phyloP scores from a whole-genome alignment of 2,113 vertebrate genomes.

The Micromys minutus region DNA sequence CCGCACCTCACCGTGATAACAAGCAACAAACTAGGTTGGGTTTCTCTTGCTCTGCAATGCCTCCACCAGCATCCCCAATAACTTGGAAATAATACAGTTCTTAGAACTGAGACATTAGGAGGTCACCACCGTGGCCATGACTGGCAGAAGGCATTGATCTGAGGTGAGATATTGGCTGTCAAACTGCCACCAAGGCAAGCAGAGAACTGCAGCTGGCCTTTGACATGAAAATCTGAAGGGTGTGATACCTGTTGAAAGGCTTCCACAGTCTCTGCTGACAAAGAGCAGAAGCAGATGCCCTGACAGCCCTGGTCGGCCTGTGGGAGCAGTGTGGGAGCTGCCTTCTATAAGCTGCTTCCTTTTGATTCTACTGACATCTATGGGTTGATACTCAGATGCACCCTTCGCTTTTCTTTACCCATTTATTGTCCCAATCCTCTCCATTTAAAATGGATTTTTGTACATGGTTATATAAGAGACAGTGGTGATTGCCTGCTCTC shows the following conservation, averaged over 20 bases:
- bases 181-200: constrained; percentile 30
- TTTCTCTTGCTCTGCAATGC: background rate
- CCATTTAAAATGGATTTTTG: background rate
- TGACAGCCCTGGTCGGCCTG: background rate
- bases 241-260: constrained; percentile 11
- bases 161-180: constrained; percentile 58
- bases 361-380: constrained; percentile 76
- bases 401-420: background rate
- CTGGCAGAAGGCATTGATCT: constrained; percentile 57
- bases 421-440: background rate
- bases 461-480: background rate
- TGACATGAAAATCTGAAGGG: constrained; percentile 68
- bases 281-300: constrained; percentile 8
- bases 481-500: background rate
- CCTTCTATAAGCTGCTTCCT: constrained; percentile 15
- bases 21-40: background rate
- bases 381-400: constrained; percentile 20
- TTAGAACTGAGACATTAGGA: constrained; percentile 47
- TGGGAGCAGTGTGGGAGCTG: background rate
- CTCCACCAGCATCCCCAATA: background rate
- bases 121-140: background rate
- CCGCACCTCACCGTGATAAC: background rate
- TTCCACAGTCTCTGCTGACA: background rate
- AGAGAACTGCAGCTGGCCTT: constrained; percentile 39
- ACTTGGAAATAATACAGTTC: constrained; percentile 59